Percentiles rank a stretch among this genome's conserved stretches.
Evolutionary conservation across 2,888 invertebrate genomes (phyloP).

Genomic region (Xylocampa areola): DNA sequence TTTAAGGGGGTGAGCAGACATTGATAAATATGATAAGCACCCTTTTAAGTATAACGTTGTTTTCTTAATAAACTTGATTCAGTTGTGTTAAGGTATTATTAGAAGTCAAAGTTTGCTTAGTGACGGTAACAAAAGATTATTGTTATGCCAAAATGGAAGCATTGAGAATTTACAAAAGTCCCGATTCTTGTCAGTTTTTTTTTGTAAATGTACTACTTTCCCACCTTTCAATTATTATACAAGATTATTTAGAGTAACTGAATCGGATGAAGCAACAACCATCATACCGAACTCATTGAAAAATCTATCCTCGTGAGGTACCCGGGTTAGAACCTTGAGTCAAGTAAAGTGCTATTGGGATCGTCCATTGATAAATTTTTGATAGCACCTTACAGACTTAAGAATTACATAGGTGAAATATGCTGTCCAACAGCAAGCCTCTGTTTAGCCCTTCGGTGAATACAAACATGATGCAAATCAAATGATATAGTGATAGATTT

Average conservation of each 20-base stretch:
- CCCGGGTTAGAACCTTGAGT: no score
- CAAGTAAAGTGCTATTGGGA: no score
- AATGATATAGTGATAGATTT: no score
- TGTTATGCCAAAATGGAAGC: slow-evolving; percentile 51
- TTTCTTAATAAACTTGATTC: slow-evolving; percentile 65
- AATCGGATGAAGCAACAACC: not conserved
- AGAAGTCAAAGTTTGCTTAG: slow-evolving; percentile 61
- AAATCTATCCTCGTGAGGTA: no score
- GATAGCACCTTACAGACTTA: no score
- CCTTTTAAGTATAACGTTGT: slow-evolving; percentile 64
- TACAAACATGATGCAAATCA: no score
- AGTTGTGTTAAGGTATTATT: slow-evolving; percentile 55
- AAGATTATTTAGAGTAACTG: not conserved
- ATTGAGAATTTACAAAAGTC: slow-evolving; percentile 36
- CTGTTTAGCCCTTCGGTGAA: no score
- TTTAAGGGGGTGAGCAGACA: slow-evolving; percentile 75
- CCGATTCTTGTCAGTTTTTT: slow-evolving; percentile 11
- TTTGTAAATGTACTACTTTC: slow-evolving; percentile 15
- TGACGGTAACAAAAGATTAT: slow-evolving; percentile 45
- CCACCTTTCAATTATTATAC: slow-evolving; percentile 12
- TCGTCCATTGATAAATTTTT: no score
- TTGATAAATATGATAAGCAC: slow-evolving; percentile 74
- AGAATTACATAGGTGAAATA: no score
- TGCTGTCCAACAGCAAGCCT: no score
- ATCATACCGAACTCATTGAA: no score